phyloP scores from a whole-genome alignment of 2,888 invertebrate species.

The Tachina lurida region DNA sequence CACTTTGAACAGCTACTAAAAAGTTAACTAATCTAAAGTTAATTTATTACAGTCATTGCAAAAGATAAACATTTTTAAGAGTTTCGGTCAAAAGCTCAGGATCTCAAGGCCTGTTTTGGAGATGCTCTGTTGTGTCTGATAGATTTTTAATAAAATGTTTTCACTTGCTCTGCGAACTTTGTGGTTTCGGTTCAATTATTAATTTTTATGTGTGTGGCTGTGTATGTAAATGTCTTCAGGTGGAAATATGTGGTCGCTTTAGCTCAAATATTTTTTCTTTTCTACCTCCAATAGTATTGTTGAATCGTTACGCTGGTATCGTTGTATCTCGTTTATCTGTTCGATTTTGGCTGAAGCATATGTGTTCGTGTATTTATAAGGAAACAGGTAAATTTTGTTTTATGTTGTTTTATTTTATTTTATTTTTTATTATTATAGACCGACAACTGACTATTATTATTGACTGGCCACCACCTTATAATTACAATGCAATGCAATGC shows the following conservation, averaged over 20 bases:
- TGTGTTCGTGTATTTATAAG: constrained; percentile 41
- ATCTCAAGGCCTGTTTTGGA: too few species aligned
- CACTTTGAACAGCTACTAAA: too few species aligned
- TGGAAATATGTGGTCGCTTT: constrained; percentile 29
- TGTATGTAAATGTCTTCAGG: constrained; percentile 55
- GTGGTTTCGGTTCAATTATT: background rate
- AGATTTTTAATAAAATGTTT: background rate
- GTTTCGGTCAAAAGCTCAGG: too few species aligned
- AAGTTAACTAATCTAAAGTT: too few species aligned
- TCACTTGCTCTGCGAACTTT: background rate
- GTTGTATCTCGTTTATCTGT: constrained; percentile 33
- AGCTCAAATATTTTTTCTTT: background rate
- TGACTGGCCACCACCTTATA: constrained; percentile 69
- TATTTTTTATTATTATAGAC: constrained; percentile 52
- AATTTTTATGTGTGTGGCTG: background rate
- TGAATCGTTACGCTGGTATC: constrained; percentile 4
- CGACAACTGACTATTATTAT: constrained; percentile 63
- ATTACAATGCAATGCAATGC: constrained; percentile 62
- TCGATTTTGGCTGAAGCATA: background rate
- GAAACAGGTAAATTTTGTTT: constrained; percentile 61
- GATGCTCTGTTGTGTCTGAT: too few species aligned
- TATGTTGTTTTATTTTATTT: background rate
- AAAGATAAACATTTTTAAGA: too few species aligned
- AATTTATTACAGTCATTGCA: too few species aligned
- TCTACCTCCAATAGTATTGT: constrained; percentile 23